phyloP scores from a whole-genome alignment of 2,113 vertebrate species.

The Ariopsis seemanni region DNA sequence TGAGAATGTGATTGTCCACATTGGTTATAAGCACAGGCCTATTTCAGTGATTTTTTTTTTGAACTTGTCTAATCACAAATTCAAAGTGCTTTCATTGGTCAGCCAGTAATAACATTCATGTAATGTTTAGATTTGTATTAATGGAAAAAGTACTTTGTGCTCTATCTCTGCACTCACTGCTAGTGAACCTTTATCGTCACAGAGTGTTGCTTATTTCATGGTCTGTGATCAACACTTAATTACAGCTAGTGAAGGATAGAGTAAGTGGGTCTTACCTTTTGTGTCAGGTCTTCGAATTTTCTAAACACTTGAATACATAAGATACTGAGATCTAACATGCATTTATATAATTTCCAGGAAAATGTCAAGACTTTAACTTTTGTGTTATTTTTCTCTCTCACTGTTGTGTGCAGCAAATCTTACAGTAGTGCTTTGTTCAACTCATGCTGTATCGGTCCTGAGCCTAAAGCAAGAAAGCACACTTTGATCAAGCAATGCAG shows the following conservation, averaged over 20 bases:
- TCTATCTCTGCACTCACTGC: slow-evolving; percentile 18
- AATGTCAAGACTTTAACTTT: not conserved
- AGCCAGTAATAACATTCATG: not conserved
- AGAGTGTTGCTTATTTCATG: not conserved
- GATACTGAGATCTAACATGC: not conserved
- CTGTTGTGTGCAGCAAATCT: slow-evolving; percentile 29
- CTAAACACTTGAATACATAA: not conserved
- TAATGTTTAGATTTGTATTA: not conserved
- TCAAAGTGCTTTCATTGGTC: not conserved
- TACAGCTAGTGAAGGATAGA: not conserved
- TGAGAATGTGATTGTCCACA: not conserved
- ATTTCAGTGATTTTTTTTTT: not conserved
- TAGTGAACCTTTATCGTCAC: not conserved
- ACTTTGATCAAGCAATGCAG: slow-evolving; percentile 51
- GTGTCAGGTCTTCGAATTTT: not conserved
- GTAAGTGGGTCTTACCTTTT: not conserved
- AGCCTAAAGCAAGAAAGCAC: slow-evolving; percentile 33
- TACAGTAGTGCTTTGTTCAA: slow-evolving; percentile 40
- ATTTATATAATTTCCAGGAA: not conserved
- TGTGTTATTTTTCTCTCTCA: slow-evolving; percentile 24
- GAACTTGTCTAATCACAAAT: not conserved
- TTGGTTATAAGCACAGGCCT: not conserved
- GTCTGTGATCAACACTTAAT: not conserved
- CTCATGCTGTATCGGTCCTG: slow-evolving; percentile 32
- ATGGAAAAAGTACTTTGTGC: not conserved